Evolutionary conservation across 2,797 vertebrate species (phyloP), one percentile per base, ranked within the genome.

Genomic region (Pseudomugil gertrudae): DNA sequence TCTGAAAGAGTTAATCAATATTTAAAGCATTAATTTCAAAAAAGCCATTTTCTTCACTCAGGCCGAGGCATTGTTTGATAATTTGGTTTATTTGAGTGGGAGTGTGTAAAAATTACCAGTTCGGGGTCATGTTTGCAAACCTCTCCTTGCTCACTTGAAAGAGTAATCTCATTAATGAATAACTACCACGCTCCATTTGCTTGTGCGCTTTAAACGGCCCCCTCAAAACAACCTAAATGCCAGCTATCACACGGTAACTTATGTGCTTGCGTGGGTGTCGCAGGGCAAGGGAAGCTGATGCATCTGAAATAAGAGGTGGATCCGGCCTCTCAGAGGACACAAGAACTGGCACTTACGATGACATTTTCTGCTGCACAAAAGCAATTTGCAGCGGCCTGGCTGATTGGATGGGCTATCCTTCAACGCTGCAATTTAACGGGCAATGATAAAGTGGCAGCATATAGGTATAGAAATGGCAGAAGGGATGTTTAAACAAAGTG

Each of bases 351-450:
- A 63, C 26, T 0, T 56, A 33, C 27, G 70, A 66, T 72, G 78
- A 85, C 79, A 79, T 87, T 82, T 83, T 76, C 74, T 66, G 64
- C 69, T 71, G 51, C 67, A 70, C 67, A 66, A 66, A 79, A 70
- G 58, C 3, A 47, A 69, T 81, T 83, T 65, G 32, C 47, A 45
- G 80, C 21, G 9, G 59, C 32, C n/a, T 9, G 9, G 51, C 36
- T 73, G 72, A 84, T 71, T 47, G 45, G 60, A 81, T 26, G 30
- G 66, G 69, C 57, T 69, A 50, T 72, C 62, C 57, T 84, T 83
- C 74, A 73, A 63, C 73, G 55, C 56, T 17, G 70, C 66, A 81
- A 52, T 86, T 84, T 77, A 79, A 63, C 58, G 10, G 45, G 60
- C 67, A 27, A 29, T 72, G 72, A 74, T 69, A 50, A 82, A 83